Evolutionary conservation across 2,888 invertebrate species (phyloP).

Genomic region (Lasiommata megera): DNA sequence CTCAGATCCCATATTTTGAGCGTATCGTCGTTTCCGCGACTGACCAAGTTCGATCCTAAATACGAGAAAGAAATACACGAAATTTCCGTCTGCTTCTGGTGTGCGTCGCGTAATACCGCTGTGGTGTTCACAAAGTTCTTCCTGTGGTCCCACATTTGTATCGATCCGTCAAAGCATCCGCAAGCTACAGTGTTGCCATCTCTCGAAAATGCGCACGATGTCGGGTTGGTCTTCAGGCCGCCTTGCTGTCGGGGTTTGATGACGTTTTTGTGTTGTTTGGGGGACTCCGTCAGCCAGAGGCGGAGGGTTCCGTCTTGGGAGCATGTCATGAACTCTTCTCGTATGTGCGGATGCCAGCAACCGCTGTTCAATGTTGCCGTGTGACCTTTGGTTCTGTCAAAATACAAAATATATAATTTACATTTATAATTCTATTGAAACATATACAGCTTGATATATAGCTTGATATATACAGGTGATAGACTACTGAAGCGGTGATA

Average conservation of each 20-base stretch:
- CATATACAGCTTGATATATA: no score
- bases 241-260: conserved; percentile 94
- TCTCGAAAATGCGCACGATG: conserved; percentile 90
- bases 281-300: conserved; percentile 92
- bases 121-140: conserved; percentile 95
- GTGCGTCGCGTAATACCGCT: conserved; percentile 88
- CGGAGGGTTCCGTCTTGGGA: conserved; percentile 96
- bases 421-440: no score
- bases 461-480: no score
- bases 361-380: conserved; percentile 94
- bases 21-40: conserved; percentile 94
- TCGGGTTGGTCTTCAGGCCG: conserved; percentile 92
- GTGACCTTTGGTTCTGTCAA: conserved; percentile 92
- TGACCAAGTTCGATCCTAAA: conserved; percentile 88
- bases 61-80: conserved; percentile 94
- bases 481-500: no score
- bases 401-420: neutral
- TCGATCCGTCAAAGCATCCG: conserved; percentile 96
- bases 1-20: conserved; percentile 97
- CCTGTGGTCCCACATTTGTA: conserved; percentile 98
- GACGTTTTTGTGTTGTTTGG: conserved; percentile 88
- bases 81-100: conserved; percentile 89
- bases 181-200: conserved; percentile 94
- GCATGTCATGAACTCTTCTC: conserved; percentile 96
- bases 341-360: conserved; percentile 94